Evolutionary conservation across 1,140 invertebrate genomes (phyloP), one percentile per base, ranked within the genome.

Genomic region (Periplaneta americana): DNA sequence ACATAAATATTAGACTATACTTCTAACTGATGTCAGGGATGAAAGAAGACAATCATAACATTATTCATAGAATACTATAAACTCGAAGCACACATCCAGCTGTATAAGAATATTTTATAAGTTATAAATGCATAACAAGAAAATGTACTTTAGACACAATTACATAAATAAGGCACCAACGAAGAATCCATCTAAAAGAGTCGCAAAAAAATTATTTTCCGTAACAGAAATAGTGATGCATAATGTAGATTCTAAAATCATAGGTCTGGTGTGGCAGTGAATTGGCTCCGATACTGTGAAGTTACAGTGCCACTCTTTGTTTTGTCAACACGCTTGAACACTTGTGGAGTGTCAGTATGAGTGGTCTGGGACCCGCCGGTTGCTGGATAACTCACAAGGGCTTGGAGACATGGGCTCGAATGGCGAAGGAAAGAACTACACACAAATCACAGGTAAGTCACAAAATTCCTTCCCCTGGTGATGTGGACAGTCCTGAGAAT

Each of bases 371-470:
- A 82, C 92, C 93, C 32, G 91, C 92, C 33, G 91, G 92, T 82
- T 92, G 92, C 83, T 93, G 93, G 92, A 90, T 93, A 74, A 91
- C 93, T 3, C 93, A 94, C 86, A 93, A 93, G 85, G 88, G 92
- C 79, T 88, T 93, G 17, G 92, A 93, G 86, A 92, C 92, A n/a
- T 93, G 93, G 92, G 93, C 93, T 3, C 88, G 91, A 78, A 91
- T 92, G 18, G 93, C 93, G 48, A 91, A 92, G 83, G 92, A 93
- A 84, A 87, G 92, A 33, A 92, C 92, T 3, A 66, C 48, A 0
- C 48, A 66, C 22, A 66, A 66, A 28, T n/a, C 48, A 66, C 48
- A 66, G 48, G 48, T 66, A 8, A n/a, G 48, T 66, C n/a, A n/a
- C n/a, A n/a, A n/a, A n/a, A n/a, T n/a, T n/a, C n/a, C n/a, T n/a